phyloP scores from a whole-genome alignment of 1,140 invertebrate genomes.

The Hydropsyche tenuis region DNA sequence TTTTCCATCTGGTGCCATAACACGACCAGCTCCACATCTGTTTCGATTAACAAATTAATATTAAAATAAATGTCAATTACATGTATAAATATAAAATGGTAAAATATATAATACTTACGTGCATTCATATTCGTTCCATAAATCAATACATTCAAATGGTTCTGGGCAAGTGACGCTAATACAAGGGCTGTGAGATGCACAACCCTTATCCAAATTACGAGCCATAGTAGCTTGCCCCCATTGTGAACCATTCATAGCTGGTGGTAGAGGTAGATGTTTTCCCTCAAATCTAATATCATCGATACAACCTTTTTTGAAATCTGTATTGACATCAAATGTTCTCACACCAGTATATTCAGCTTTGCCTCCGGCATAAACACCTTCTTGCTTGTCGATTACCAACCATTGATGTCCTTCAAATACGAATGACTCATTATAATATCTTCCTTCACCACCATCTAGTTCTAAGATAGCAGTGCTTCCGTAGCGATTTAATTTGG shows the following conservation, averaged over 20 bases:
- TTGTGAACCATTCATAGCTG: constrained; percentile 69
- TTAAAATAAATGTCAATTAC: constrained; percentile 9
- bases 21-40: constrained; percentile 67
- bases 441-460: constrained; percentile 74
- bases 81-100: not conserved
- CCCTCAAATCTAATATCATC: constrained; percentile 65
- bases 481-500: constrained; percentile 67
- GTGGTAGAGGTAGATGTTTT: constrained; percentile 68
- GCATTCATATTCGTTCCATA: constrained; percentile 75
- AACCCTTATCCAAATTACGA: constrained; percentile 61
- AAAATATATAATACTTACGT: constrained; percentile 61
- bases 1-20: constrained; percentile 66
- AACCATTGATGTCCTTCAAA: constrained; percentile 70
- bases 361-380: constrained; percentile 72
- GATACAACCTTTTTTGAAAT: constrained; percentile 65
- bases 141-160: constrained; percentile 70
- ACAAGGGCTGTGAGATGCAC: constrained; percentile 70
- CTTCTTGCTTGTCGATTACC: constrained; percentile 69
- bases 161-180: constrained; percentile 65
- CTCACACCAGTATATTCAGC: constrained; percentile 69
- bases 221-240: constrained; percentile 68
- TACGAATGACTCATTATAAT: constrained; percentile 71
- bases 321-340: constrained; percentile 69
- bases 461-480: constrained; percentile 69
- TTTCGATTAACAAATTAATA: not conserved